Percentiles rank a stretch among this genome's conserved stretches.
Evolutionary conservation across 37 sponge, comb jelly and placozoan genomes (phyloP).

Genomic region (Ephydatia muelleri): DNA sequence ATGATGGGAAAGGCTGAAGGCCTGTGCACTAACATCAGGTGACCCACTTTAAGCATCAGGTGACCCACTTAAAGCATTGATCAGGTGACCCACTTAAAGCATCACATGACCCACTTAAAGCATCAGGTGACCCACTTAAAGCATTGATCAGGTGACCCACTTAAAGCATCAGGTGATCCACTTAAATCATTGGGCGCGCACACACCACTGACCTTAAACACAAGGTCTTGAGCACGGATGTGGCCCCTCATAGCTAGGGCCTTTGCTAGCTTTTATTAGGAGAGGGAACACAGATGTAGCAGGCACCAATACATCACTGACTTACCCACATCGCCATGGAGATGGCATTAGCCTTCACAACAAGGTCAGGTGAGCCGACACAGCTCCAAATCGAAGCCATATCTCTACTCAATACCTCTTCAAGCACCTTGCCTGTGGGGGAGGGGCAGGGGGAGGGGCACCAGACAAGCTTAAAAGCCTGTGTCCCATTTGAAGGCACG

Average conservation of each 20-base stretch:
- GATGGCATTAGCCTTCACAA: not conserved
- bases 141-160: no score
- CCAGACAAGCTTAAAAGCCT: not conserved
- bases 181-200: no score
- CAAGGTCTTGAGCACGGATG: not conserved
- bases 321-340: not conserved
- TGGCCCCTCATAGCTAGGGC: not conserved
- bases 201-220: not conserved
- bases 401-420: not conserved
- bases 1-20: no score
- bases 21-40: no score
- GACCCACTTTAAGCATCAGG: no score
- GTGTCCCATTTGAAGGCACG: not conserved
- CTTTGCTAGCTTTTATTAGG: not conserved
- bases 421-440: not conserved
- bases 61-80: no score
- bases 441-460: not conserved
- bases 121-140: no score
- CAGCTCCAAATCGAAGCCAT: not conserved
- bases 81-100: no score
- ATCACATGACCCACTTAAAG: no score
- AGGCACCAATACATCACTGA: not conserved
- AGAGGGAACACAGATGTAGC: not conserved
- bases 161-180: no score
- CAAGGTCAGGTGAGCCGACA: not conserved